phyloP scores from a whole-genome alignment of 2,888 invertebrate species.

The Drosophila bunnanda region DNA sequence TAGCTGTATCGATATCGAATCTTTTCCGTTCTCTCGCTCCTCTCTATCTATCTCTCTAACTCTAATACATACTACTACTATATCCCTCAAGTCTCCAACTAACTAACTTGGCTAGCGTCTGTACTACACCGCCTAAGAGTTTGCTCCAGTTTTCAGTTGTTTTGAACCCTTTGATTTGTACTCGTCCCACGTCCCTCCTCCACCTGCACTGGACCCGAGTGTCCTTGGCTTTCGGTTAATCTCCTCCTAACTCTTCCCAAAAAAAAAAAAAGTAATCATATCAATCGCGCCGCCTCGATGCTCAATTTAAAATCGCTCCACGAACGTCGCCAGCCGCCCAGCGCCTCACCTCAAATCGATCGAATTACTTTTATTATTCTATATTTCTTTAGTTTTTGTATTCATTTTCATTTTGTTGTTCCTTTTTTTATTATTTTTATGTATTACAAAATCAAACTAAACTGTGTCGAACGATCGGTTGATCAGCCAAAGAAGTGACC shows the following conservation, averaged over 20 bases:
- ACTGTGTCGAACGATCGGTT: slow-evolving; percentile 24
- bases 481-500: slow-evolving; percentile 48
- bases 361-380: slow-evolving; percentile 14
- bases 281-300: slow-evolving; percentile 56
- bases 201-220: slow-evolving; percentile 59
- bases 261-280: slow-evolving; percentile 15
- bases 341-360: slow-evolving; percentile 27
- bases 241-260: slow-evolving; percentile 46
- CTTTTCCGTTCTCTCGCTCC: slow-evolving; percentile 52
- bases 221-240: slow-evolving; percentile 32
- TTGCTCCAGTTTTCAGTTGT: slow-evolving; percentile 60
- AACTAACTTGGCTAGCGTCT: slow-evolving; percentile 65
- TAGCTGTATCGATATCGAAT: slow-evolving; percentile 33
- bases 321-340: slow-evolving; percentile 46
- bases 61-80: slow-evolving; percentile 26
- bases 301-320: slow-evolving; percentile 44
- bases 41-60: slow-evolving; percentile 19
- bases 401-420: slow-evolving; percentile 14
- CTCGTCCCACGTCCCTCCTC: slow-evolving; percentile 45
- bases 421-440: slow-evolving; percentile 34
- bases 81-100: slow-evolving; percentile 28
- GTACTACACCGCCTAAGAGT: slow-evolving; percentile 69
- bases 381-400: slow-evolving; percentile 47
- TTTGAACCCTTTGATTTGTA: slow-evolving; percentile 49
- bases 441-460: slow-evolving; percentile 28